Conservation (phyloP, 2,797 vertebrate species). For the Tinamus major region DNA sequence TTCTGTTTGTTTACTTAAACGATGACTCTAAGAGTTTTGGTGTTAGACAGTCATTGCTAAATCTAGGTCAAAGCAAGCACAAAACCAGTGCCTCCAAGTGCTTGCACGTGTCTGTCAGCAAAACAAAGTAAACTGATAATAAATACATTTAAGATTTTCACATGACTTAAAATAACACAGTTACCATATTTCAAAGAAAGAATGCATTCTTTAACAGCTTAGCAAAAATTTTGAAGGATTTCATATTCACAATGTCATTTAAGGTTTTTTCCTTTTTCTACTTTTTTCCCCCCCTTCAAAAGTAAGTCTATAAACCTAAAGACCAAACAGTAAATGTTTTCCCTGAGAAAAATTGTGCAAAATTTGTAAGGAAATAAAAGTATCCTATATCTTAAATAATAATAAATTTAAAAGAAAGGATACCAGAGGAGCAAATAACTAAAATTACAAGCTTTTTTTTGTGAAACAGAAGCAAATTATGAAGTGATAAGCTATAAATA, state of each 20-base stretch:
- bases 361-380: neutral
- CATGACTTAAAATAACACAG: neutral
- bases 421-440: neutral
- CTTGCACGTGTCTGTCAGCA: neutral
- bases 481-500: neutral
- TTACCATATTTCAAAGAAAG: neutral
- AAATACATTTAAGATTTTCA: neutral
- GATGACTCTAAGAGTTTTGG: neutral
- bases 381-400: neutral
- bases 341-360: neutral
- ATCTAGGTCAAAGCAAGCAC: neutral
- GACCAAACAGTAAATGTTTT: neutral
- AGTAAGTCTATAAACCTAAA: neutral
- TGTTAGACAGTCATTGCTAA: neutral
- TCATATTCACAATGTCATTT: neutral
- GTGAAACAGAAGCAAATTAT: neutral
- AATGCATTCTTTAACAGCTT: neutral
- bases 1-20: neutral
- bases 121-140: neutral
- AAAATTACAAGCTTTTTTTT: neutral
- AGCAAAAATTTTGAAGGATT: neutral
- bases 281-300: neutral
- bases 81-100: neutral
- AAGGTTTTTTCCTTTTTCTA: neutral
- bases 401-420: neutral